phyloP scores from a whole-genome alignment of 1,140 invertebrate species.

The Drosophila leontia region DNA sequence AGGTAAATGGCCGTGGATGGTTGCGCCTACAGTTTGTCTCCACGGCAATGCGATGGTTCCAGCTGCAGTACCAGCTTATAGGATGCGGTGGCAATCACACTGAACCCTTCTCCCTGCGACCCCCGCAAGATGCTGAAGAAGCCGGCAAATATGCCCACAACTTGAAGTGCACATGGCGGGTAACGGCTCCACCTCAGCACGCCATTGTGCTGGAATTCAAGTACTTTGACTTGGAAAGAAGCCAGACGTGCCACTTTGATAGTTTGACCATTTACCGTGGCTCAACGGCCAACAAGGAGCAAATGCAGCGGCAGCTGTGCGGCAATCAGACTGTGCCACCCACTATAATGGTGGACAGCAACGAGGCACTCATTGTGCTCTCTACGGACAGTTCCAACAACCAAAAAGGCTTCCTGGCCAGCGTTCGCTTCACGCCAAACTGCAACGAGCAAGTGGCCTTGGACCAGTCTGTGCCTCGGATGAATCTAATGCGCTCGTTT shows the following conservation, averaged over 20 bases:
- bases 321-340: conserved; percentile 87
- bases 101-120: conserved; percentile 82
- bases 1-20: conserved; percentile 48
- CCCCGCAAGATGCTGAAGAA: conserved; percentile 40
- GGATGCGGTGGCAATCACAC: conserved; percentile 86
- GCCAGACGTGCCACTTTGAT: conserved; percentile 85
- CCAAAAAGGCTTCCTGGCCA: conserved; percentile 87
- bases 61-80: conserved; percentile 85
- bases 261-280: conserved; percentile 88
- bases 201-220: conserved; percentile 89
- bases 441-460: conserved; percentile 74
- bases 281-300: conserved; percentile 65
- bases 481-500: conserved; percentile 58
- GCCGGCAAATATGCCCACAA: conserved; percentile 66
- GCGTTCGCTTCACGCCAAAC: conserved; percentile 88
- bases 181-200: conserved; percentile 89
- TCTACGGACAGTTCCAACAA: conserved; percentile 82
- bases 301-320: conserved; percentile 87
- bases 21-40: conserved; percentile 49
- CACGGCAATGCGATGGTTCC: conserved; percentile 82
- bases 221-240: conserved; percentile 86
- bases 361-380: conserved; percentile 87
- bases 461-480: conserved; percentile 42
- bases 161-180: conserved; percentile 91
- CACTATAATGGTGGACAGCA: conserved; percentile 86